Base-by-base conservation (phyloP, 2,113 vertebrate genomes). In the Ranitomeya variabilis region DNA sequence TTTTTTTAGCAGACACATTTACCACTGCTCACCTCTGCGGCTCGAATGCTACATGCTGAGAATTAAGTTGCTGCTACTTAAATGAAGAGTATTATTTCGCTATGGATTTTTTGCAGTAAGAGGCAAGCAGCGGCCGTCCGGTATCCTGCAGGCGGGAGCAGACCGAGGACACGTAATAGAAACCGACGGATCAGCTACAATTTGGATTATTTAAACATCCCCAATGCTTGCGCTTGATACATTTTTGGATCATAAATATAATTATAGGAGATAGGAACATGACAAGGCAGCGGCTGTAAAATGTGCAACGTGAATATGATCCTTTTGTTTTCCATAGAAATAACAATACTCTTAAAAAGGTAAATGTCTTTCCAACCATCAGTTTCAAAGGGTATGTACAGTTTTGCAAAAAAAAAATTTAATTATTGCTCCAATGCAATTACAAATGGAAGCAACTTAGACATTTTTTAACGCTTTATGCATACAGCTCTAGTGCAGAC, bases 1-100 rank as follows among this genome's bases (percentile, higher is more conserved):
- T 84, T 71, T 84, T 84, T 84, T 84, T 66, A 55, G 82, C 66
- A 84, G 81, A 71, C 82, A 84, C 62, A 52, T 55, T 55, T 52
- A 54, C 55, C 82, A 69, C 71, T 55, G 82, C 81, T 69, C n/a
- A 23, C 81, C 69, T 64, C 81, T 13, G 45, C 64, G 4, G 26
- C 66, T 51, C 51, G 7, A 52, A 51, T 23, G 82, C 64, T 84
- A 67, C 82, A 69, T 71, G 82, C 82, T 84, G 82, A 26, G 82
- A 84, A 84, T 26, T 55, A 71, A 84, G 64, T 16, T 55, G 64
- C 45, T 84, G 64, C 18, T 18, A 54, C 15, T 69, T 67, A 69
- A 84, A 69, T 84, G 51, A 54, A 84, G 64, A 23, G 67, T 18
- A 14, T 69, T 84, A 51, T 83, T 83, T 51, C 26, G 8, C 64